Evolutionary conservation across 2,113 vertebrate species (phyloP).

Genomic region (Thinocorus orbignyianus): DNA sequence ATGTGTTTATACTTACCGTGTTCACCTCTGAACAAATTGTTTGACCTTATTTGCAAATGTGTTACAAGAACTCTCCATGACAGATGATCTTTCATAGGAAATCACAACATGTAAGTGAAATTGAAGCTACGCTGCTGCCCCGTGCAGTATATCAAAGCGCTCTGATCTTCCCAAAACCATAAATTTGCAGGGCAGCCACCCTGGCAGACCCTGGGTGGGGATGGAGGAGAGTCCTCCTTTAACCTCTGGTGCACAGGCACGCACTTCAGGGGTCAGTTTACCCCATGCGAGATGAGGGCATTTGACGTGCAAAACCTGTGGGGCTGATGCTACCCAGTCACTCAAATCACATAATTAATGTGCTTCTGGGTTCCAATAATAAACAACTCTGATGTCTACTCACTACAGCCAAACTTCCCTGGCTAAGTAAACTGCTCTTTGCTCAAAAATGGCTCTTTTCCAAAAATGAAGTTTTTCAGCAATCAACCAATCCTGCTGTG

Average conservation of each 20-base stretch:
- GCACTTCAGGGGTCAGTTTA: constrained; percentile 59
- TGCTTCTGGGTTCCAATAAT: constrained; percentile 68
- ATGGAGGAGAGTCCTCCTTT: constrained; percentile 39
- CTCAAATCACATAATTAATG: constrained; percentile 63
- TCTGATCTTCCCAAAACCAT: constrained; percentile 28
- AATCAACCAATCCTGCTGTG: background rate
- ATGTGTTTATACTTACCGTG: constrained; percentile 64
- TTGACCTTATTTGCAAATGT: constrained; percentile 75
- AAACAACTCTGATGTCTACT: constrained; percentile 63
- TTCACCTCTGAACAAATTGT: constrained; percentile 71
- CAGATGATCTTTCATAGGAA: constrained; percentile 70
- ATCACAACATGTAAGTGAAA: constrained; percentile 70
- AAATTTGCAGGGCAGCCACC: background rate
- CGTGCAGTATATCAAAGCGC: constrained; percentile 23
- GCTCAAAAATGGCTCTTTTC: constrained; percentile 26
- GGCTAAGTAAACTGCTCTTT: constrained; percentile 32
- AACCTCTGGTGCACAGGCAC: background rate
- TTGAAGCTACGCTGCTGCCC: constrained; percentile 64
- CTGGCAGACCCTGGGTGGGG: constrained; percentile 24
- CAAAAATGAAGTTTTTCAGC: constrained; percentile 16
- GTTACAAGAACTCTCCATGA: constrained; percentile 55
- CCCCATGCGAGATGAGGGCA: background rate
- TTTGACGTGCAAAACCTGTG: background rate
- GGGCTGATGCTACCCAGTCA: constrained; percentile 66
- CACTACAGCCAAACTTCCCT: background rate